These are phyloP conservation scores for Idaea straminata DNA, from an alignment of 2,888 invertebrate species.

Conservation along the genomic window DNA sequence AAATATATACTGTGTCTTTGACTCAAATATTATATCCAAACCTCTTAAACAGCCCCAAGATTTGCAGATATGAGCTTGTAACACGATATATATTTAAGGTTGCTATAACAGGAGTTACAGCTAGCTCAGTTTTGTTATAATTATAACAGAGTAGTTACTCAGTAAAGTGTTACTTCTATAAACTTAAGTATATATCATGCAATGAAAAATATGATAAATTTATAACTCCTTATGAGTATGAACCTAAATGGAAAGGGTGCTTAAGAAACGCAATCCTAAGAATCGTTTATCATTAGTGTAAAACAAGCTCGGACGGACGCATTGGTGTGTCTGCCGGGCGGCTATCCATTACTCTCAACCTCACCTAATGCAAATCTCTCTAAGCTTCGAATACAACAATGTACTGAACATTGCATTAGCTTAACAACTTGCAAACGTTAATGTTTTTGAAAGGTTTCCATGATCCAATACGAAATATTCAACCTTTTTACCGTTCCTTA, in stretches of 20 bases:
- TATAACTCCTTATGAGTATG: conserved; percentile 7
- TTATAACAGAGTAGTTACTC: background rate
- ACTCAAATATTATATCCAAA: too few relatives aligned
- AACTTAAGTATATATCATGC: background rate
- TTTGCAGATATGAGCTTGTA: too few relatives aligned
- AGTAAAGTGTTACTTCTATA: background rate
- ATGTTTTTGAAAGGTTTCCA: background rate
- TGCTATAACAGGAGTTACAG: too few relatives aligned
- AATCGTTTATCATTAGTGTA: conserved; percentile 50
- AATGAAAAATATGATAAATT: background rate
- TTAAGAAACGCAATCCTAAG: conserved; percentile 46
- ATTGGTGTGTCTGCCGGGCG: conserved; percentile 20
- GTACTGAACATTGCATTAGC: background rate
- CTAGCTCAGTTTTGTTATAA: too few relatives aligned
- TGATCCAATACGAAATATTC: background rate
- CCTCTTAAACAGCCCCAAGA: too few relatives aligned
- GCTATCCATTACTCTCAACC: conserved; percentile 33
- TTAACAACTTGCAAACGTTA: background rate
- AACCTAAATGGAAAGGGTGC: conserved; percentile 44
- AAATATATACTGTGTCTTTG: too few relatives aligned
- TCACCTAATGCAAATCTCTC: conserved; percentile 1
- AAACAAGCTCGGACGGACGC: conserved; percentile 36
- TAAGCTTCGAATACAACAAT: background rate
- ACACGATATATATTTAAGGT: too few relatives aligned
- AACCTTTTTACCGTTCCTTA: background rate